A percentile compares a stretch with the other conserved stretches of the same genome.
phyloP scores from a whole-genome alignment of 2,888 invertebrate species.

The Eretmocerus hayati region DNA sequence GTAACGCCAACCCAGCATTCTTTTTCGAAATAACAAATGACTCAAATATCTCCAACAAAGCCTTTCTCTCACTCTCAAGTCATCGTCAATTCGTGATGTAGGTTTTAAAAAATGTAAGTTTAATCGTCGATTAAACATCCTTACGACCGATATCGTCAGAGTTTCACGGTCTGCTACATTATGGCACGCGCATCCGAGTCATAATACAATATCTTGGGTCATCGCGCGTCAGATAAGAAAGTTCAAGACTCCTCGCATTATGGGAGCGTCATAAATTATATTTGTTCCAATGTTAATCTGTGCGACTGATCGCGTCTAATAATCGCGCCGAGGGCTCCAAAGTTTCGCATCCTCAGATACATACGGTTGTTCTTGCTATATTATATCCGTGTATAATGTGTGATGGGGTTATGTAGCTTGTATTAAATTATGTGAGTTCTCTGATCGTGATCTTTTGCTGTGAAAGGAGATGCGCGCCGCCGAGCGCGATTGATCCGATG shows the following conservation, averaged over 20 bases:
- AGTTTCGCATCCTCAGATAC: not conserved
- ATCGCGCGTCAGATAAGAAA: constrained; percentile 31
- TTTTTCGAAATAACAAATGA: too few relatives aligned
- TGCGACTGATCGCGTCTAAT: constrained; percentile 43
- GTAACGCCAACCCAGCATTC: too few relatives aligned
- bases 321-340: constrained; percentile 18
- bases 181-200: too few relatives aligned
- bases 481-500: not conserved
- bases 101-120: too few relatives aligned
- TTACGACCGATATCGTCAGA: too few relatives aligned
- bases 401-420: too few relatives aligned
- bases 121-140: too few relatives aligned
- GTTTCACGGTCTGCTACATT: too few relatives aligned
- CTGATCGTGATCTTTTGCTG: not conserved
- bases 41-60: too few relatives aligned
- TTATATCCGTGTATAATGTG: not conserved
- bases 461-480: not conserved
- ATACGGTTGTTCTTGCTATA: not conserved
- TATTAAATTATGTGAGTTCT: too few relatives aligned
- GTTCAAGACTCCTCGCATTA: not conserved
- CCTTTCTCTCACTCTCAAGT: too few relatives aligned
- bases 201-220: constrained; percentile 41
- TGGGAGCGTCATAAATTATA: constrained; percentile 43
- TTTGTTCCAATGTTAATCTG: constrained; percentile 45
- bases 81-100: too few relatives aligned